Conservation (phyloP, 2,113 vertebrate species). For the Muntiacus muntjak region DNA sequence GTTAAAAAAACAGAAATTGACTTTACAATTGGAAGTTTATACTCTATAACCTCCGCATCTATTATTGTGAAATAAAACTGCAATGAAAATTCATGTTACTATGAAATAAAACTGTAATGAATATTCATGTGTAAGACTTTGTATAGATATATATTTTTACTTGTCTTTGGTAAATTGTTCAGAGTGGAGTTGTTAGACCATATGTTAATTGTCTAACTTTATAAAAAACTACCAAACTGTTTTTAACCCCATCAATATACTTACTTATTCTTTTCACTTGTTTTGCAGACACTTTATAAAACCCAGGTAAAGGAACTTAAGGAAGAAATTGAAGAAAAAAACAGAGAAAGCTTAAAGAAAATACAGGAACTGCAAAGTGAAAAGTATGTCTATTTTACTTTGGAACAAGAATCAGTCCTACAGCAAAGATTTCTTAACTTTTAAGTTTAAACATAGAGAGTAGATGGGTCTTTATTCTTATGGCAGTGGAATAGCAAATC, state of each 20-base stretch:
- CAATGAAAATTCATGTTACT: background rate
- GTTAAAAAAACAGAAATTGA: background rate
- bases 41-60: background rate
- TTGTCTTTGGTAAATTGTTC: background rate
- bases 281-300: conserved; percentile 97
- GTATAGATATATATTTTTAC: background rate
- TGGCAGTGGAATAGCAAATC: background rate
- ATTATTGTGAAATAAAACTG: background rate
- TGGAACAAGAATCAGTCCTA: background rate
- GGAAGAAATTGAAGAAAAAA: conserved; percentile 96
- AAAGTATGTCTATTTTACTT: conserved; percentile 83
- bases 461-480: background rate
- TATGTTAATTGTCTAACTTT: conserved; percentile 21
- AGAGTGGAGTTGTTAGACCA: background rate
- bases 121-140: background rate
- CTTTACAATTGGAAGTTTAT: background rate
- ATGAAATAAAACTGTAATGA: background rate
- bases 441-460: background rate
- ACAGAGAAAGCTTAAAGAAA: conserved; percentile 92
- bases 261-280: conserved; percentile 42
- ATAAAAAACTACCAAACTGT: background rate
- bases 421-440: background rate
- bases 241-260: background rate
- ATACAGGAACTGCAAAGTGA: conserved; percentile 92
- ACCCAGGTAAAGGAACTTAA: conserved; percentile 99